Base-by-base conservation (phyloP, 2,113 vertebrate species). In the Tetraodon nigroviridis region DNA sequence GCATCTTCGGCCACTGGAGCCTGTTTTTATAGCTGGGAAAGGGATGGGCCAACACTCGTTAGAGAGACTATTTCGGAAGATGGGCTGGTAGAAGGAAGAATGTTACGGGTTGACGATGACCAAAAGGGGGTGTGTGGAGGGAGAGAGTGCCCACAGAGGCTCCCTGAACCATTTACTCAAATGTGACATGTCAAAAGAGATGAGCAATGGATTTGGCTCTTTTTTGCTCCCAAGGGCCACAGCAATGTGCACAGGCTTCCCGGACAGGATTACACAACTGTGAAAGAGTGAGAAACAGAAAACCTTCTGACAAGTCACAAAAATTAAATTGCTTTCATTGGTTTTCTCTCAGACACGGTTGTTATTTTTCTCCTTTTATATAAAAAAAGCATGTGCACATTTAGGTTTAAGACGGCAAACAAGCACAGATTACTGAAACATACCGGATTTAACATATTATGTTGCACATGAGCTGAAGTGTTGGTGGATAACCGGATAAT, bases 11-110 rank as follows among this genome's bases (percentile, higher is more conserved):
- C 79, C 84, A 87, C 86, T 58, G 58, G 70, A 73, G 82, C 86
- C 85, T 90, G 88, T 91, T 91, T 91, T 91, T 88, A 90, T 88
- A 90, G 88, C 88, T 88, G 88, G 87, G 87, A 88, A 89, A 84
- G 87, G 86, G 87, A 89, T 85, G 88, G 88, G 86, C 85, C 77
- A 73, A 58, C 48, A 64, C 77, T 86, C 78, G 78, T 89, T 90
- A 86, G 81, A 78, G 80, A 75, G 83, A 78, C 85, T 88, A 87
- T 87, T 91, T 90, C 72, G 20, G 85, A 87, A 85, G 67, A 75
- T 77, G 76, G 78, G 80, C 83, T 59, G 59, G 68, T 19, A 75
- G 75, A 58, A 67, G 41, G 41, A 75, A 76, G 56, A 69, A 78
- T 56, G 13, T 24, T 60, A 70, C 54, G 51, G 58, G 64, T 69